Evolutionary conservation across 2,113 vertebrate species (phyloP), one percentile per base, ranked within the genome.

Genomic region (Ivindomyrus marchei): DNA sequence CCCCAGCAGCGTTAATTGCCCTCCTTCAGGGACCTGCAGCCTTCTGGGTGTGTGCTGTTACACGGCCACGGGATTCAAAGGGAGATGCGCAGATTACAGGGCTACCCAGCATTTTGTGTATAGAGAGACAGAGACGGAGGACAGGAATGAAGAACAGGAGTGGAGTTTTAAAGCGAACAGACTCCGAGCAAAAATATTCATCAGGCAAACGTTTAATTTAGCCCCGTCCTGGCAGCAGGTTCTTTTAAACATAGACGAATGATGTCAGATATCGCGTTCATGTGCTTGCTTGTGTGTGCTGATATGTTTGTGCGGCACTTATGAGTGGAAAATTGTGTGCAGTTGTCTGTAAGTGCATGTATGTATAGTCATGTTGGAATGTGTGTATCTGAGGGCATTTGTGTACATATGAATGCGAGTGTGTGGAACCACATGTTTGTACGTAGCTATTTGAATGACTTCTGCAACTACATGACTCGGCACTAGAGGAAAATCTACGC

Each of bases 21-120:
- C 93, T 94, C 92, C 92, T 83, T 87, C 84, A 52, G 49, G 86
- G 85, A 49, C 85, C 45, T 74, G 85, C 84, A 53, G 85, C 62
- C 58, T 58, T 74, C 77, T 13, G 77, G 49, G 31, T 58, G 31
- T 62, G 89, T 45, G 19, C 89, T 58, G 66, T 87, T 90, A 90
- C 56, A 49, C 80, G 19, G 45, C 83, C 52, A 70, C 7, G 47
- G 39, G 8, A 47, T 49, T 89, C 89, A 45, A 45, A 91, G 91
- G 94, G 92, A 94, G 94, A 94, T 94, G 5, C 77, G 70, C 87
- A 94, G 95, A 96, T 96, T 95, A 96, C 94, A 96, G 95, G 95
- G 92, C 92, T 91, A 91, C 91, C 92, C 83, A 85, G 91, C 85
- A 21, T 85, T 92, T 93, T 95, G 95, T 95, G 93, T 95, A 95